Conservation (phyloP, 1,140 invertebrate genomes). For the Drosophila ambigua region DNA sequence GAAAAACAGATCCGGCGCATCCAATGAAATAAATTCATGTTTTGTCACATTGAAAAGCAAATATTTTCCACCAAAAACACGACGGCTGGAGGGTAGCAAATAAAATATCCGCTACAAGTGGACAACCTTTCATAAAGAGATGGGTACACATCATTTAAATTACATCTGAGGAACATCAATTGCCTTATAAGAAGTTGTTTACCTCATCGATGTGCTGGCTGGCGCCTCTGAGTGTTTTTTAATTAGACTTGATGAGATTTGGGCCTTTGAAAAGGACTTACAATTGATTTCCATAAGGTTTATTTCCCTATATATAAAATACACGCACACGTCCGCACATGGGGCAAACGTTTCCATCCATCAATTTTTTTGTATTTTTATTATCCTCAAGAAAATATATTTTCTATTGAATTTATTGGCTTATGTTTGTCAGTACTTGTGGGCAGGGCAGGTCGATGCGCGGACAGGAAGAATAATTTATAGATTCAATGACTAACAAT, state of each 20-base stretch:
- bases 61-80: slow-evolving; percentile 37
- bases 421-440: too few species aligned
- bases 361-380: too few species aligned
- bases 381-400: too few species aligned
- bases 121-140: slow-evolving; percentile 4
- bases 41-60: slow-evolving; percentile 56
- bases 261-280: slow-evolving; percentile 4
- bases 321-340: too few species aligned
- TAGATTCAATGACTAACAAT: too few species aligned
- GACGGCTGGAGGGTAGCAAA: slow-evolving; percentile 10
- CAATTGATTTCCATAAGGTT: background rate
- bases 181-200: slow-evolving; percentile 26
- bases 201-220: background rate
- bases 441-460: too few species aligned
- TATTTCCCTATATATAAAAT: background rate
- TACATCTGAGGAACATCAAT: slow-evolving; percentile 17
- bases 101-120: slow-evolving; percentile 27
- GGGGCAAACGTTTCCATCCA: too few species aligned
- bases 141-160: slow-evolving; percentile 9
- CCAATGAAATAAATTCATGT: slow-evolving; percentile 63
- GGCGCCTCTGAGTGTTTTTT: background rate
- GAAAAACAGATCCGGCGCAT: slow-evolving; percentile 43
- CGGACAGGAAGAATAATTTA: too few species aligned
- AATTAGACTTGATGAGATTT: slow-evolving; percentile 18
- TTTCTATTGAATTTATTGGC: too few species aligned